A percentile compares a stretch with the other conserved stretches of the same genome.
Evolutionary conservation across 2,888 invertebrate genomes (phyloP).

Genomic region (Phortica magna): DNA sequence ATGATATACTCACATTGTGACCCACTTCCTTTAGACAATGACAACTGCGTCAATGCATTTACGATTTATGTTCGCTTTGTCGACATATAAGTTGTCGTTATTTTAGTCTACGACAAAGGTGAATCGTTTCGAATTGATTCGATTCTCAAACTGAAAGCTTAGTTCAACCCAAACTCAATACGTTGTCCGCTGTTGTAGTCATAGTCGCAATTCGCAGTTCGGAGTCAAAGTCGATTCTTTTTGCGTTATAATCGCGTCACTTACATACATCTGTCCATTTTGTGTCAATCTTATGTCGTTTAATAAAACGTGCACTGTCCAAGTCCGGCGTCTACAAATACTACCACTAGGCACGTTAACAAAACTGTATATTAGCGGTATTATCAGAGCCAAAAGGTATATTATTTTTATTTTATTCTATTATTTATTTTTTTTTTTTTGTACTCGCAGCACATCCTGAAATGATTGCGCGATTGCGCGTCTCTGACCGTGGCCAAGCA

Average conservation of each 20-base stretch:
- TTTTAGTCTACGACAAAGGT: slow-evolving; percentile 9
- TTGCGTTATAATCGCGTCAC: slow-evolving; percentile 30
- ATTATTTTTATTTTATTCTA: background rate
- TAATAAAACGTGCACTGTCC: slow-evolving; percentile 35
- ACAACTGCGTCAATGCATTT: slow-evolving; percentile 32
- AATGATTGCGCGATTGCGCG: slow-evolving; percentile 30
- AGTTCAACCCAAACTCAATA: background rate
- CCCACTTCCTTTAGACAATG: slow-evolving; percentile 29
- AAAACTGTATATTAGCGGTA: slow-evolving; percentile 33
- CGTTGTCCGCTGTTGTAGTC: background rate
- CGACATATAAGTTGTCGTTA: slow-evolving; percentile 7
- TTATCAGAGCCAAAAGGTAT: slow-evolving; percentile 29
- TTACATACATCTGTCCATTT: slow-evolving; percentile 34
- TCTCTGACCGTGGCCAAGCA: background rate
- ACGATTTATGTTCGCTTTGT: slow-evolving; percentile 27
- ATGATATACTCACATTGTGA: slow-evolving; percentile 31
- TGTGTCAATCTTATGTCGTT: slow-evolving; percentile 33
- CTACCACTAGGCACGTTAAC: background rate
- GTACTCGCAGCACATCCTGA: slow-evolving; percentile 26
- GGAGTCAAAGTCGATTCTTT: slow-evolving; percentile 4
- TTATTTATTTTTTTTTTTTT: background rate
- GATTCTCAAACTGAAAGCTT: background rate
- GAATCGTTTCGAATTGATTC: slow-evolving; percentile 1
- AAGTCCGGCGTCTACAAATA: slow-evolving; percentile 5
- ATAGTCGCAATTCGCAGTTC: slow-evolving; percentile 6